phyloP scores from a whole-genome alignment of 2,888 invertebrate genomes.

The Lamellibrachia columna region DNA sequence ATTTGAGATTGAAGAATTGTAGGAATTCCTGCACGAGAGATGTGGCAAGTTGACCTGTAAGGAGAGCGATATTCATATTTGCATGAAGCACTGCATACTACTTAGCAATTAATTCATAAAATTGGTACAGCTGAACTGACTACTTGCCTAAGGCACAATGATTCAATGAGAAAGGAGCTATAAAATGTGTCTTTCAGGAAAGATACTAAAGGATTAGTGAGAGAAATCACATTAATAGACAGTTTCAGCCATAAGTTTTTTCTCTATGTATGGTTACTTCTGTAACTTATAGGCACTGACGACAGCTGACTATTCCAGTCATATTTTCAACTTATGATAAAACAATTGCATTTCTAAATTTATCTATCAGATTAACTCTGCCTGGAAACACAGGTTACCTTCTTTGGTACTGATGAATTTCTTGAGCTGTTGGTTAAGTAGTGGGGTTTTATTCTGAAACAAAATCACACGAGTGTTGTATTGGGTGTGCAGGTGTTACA shows the following conservation, averaged over 20 bases:
- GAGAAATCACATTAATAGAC: no score
- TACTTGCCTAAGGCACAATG: no score
- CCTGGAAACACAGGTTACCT: conserved; percentile 64
- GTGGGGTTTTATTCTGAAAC: conserved; percentile 58
- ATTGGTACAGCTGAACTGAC: no score
- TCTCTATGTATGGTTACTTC: no score
- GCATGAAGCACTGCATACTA: no score
- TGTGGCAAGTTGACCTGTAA: conserved; percentile 68
- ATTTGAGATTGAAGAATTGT: conserved; percentile 82
- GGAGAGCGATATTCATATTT: neutral
- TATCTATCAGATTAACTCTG: neutral
- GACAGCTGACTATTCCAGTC: no score
- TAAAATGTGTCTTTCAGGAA: no score
- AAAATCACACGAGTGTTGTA: neutral
- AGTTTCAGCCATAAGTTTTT: no score
- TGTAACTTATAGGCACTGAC: no score
- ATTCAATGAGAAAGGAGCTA: no score
- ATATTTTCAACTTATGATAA: neutral
- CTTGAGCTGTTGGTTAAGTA: conserved; percentile 71
- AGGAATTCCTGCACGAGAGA: conserved; percentile 82
- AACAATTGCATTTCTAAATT: neutral
- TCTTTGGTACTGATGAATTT: conserved; percentile 72
- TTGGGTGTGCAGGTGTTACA: neutral
- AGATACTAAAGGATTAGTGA: no score
- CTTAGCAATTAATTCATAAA: neutral